phyloP scores from a whole-genome alignment of 2,797 vertebrate species.

The Malacoraja senta region DNA sequence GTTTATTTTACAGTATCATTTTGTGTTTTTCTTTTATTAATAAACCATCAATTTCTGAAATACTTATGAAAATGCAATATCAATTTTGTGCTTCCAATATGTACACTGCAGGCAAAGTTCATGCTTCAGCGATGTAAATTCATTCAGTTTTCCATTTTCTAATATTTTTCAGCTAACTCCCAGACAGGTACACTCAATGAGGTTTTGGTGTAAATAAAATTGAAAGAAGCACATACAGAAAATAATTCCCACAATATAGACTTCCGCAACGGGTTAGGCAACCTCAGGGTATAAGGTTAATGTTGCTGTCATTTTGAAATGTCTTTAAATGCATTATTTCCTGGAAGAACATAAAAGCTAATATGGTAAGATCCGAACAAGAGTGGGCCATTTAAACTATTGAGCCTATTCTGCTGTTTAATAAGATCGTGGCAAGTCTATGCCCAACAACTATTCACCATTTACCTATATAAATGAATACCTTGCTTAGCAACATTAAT shows the following conservation, averaged over 20 bases:
- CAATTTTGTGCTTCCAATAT: too few species aligned
- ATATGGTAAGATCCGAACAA: not conserved
- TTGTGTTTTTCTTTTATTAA: too few species aligned
- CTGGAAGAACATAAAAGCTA: not conserved
- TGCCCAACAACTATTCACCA: too few species aligned
- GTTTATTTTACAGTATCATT: too few species aligned
- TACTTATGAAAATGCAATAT: too few species aligned
- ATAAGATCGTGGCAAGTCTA: too few species aligned
- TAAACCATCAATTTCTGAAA: too few species aligned
- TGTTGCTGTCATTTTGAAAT: not conserved
- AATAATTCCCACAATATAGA: not conserved
- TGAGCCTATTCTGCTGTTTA: too few species aligned
- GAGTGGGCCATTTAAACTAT: too few species aligned
- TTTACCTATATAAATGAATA: too few species aligned
- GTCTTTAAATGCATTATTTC: not conserved
- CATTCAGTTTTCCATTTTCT: not conserved
- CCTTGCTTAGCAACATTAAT: too few species aligned
- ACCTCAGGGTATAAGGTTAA: not conserved
- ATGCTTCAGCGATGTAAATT: not conserved
- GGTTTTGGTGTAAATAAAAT: not conserved
- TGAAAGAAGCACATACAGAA: not conserved
- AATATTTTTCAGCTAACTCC: not conserved
- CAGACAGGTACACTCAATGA: not conserved
- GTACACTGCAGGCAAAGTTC: not conserved
- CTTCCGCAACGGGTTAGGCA: not conserved